Evolutionary conservation across 2,888 invertebrate species (phyloP), one percentile per base, ranked within the genome.

Genomic region (Drosophila prolongata): DNA sequence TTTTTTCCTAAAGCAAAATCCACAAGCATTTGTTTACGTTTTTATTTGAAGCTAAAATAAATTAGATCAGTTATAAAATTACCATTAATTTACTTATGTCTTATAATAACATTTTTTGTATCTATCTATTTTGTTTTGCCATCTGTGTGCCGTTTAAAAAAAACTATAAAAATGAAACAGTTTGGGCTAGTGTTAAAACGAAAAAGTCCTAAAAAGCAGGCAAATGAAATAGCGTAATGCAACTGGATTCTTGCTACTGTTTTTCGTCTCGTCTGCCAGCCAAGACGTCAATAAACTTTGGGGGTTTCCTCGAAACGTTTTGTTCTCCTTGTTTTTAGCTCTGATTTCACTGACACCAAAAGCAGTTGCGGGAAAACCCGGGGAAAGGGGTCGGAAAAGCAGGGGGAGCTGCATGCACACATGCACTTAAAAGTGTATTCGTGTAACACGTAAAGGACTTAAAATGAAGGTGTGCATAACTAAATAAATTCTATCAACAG

Each of bases 401-500:
- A 43, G 47, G 10, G n/a, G 44, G 24, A 56, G 40, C 13, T 40
- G 44, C 53, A 40, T n/a, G 53, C 67, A 47, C 68, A 61, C 57
- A 53, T 61, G 59, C 76, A 76, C 60, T 76, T 76, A 71, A 67
- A 71, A 73, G 58, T 75, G 75, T 73, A 75, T 77, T 87, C 82
- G 74, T 80, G 82, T 73, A 59, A 77, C 88, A 83, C 88, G 87
- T 87, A 82, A 77, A 79, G 67, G 75, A 78, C 88, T 87, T 77
- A 77, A 78, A 85, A 89, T 76, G 77, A 89, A 85, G 85, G 85
- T 85, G 87, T 87, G 89, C 85, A 89, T 89, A 85, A 85, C 89
- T 80, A 89, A 85, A 77, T 87, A 89, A 87, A 85, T 85, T 85
- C 85, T 84, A 87, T 87, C 85, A 89, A 69, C 46, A 66, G 64